phyloP scores from a whole-genome alignment of 2,888 invertebrate species.

The Chironomus riparius region DNA sequence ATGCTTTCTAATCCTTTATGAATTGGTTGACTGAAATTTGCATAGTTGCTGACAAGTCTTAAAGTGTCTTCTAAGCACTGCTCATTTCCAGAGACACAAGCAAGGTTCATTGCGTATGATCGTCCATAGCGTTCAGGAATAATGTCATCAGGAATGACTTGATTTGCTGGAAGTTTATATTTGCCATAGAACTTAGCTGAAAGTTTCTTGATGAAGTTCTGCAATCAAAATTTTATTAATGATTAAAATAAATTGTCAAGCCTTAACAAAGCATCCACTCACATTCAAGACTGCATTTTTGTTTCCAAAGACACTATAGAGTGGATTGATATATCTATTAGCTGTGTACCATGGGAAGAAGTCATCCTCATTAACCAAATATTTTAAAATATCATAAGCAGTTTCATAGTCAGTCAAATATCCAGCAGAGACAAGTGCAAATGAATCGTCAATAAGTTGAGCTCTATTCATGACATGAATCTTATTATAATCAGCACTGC shows the following conservation, averaged over 20 bases:
- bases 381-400: slow-evolving; percentile 44
- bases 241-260: not conserved
- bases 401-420: slow-evolving; percentile 41
- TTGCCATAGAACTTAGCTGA: not conserved
- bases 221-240: not conserved
- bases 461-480: slow-evolving; percentile 50
- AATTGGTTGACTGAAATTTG: not conserved
- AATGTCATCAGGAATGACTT: not conserved
- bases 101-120: not conserved
- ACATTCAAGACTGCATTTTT: slow-evolving; percentile 1
- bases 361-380: slow-evolving; percentile 49
- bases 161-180: not conserved
- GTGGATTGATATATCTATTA: not conserved
- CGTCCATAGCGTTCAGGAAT: slow-evolving; percentile 2
- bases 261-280: not conserved
- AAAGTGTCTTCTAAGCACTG: not conserved
- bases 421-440: slow-evolving; percentile 50
- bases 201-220: not conserved
- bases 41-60: not conserved
- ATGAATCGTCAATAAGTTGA: slow-evolving; percentile 60
- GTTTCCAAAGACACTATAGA: slow-evolving; percentile 3
- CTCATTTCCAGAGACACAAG: slow-evolving; percentile 5
- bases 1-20: slow-evolving; percentile 1
- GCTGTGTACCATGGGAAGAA: slow-evolving; percentile 46
- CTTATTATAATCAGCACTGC: slow-evolving; percentile 15